phyloP scores from a whole-genome alignment of 2,888 invertebrate species.

The Psylliodes chrysocephalus region DNA sequence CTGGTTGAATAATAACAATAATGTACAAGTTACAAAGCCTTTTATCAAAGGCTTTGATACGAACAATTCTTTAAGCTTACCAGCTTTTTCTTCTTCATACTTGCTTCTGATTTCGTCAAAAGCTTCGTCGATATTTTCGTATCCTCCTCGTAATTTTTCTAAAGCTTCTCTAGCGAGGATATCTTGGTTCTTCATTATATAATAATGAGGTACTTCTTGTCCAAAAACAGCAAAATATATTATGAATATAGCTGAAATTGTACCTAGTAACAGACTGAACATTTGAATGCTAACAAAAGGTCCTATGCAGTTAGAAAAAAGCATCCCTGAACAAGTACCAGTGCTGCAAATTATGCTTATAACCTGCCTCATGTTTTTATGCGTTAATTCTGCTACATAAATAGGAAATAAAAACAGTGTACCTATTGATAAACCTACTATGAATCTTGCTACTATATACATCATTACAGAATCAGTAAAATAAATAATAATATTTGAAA shows the following conservation, averaged over 20 bases:
- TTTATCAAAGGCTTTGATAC: conserved; percentile 76
- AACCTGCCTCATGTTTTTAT: conserved; percentile 81
- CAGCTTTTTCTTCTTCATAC: conserved; percentile 15
- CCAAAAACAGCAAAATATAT: conserved; percentile 75
- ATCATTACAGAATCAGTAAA: conserved; percentile 4
- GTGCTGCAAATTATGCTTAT: conserved; percentile 71
- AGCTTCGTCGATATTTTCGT: conserved; percentile 26
- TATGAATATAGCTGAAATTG: conserved; percentile 63
- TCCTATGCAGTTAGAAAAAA: conserved; percentile 77
- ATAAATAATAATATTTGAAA: conserved; percentile 58
- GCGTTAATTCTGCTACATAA: conserved; percentile 88
- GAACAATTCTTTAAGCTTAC: conserved; percentile 54
- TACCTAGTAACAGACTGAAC: conserved; percentile 70
- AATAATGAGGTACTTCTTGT: conserved; percentile 84
- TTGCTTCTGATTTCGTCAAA: conserved; percentile 12
- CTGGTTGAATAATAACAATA: conserved; percentile 84
- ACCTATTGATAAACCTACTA: conserved; percentile 54
- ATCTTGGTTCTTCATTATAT: conserved; percentile 69
- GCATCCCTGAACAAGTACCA: conserved; percentile 74
- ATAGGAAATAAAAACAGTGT: conserved; percentile 80
- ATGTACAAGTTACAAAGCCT: conserved; percentile 78
- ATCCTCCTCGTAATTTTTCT: conserved; percentile 71
- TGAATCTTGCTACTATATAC: conserved; percentile 24
- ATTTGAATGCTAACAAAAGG: conserved; percentile 75
- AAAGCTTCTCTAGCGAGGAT: conserved; percentile 74